phyloP scores from a whole-genome alignment of 1,140 invertebrate genomes.

The Drosophila bocqueti region DNA sequence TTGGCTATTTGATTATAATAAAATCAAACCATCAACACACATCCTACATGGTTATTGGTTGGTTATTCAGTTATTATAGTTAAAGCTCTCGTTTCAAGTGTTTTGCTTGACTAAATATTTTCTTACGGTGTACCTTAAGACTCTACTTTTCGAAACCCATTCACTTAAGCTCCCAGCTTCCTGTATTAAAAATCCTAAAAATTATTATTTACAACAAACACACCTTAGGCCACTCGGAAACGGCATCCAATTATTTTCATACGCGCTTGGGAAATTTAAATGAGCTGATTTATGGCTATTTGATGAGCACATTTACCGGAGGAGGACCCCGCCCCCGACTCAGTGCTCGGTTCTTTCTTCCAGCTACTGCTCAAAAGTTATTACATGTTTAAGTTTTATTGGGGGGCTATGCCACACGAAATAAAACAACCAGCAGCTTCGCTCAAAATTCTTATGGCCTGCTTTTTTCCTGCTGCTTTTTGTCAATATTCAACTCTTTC shows the following conservation, averaged over 20 bases:
- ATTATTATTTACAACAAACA: conserved; percentile 55
- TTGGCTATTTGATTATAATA: too few relatives aligned
- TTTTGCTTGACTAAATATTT: neutral
- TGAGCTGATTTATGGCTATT: conserved; percentile 79
- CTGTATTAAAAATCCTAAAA: conserved; percentile 27
- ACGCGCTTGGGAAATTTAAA: conserved; percentile 58
- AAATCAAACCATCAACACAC: neutral
- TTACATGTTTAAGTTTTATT: conserved; percentile 61
- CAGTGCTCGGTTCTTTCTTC: neutral
- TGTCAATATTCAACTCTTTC: conserved; percentile 64
- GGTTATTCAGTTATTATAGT: neutral
- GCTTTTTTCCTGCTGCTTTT: conserved; percentile 11
- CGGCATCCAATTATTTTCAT: conserved; percentile 22
- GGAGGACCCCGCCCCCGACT: conserved; percentile 9
- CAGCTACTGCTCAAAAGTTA: conserved; percentile 49
- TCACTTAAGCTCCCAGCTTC: conserved; percentile 8
- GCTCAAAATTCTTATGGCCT: conserved; percentile 59
- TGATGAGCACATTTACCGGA: conserved; percentile 72
- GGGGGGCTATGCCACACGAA: conserved; percentile 36
- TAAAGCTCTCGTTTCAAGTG: neutral
- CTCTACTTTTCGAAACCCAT: neutral
- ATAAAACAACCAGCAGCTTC: conserved; percentile 26
- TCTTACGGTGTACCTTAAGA: neutral
- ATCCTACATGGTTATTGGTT: neutral
- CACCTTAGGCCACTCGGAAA: conserved; percentile 50